Base-by-base conservation (phyloP, 2,113 vertebrate species). In the Larimichthys crocea region DNA sequence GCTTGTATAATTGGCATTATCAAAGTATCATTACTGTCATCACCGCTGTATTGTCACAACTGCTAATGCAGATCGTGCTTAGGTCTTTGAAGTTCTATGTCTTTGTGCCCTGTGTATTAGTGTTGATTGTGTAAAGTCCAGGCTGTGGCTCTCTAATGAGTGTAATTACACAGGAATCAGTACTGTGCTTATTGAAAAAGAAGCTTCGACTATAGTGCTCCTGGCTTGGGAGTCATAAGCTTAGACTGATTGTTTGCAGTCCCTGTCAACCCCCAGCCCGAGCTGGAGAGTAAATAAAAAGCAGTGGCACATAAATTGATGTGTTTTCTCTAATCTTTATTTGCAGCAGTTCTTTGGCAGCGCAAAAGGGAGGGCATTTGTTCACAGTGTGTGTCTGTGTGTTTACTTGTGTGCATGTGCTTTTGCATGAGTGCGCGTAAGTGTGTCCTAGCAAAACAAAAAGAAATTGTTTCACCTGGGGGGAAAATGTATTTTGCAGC, bases 291-390 rank as follows among this genome's bases (percentile, higher is more conserved):
- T 80, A 87, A 90, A 92, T 89, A 84, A 91, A 89, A 89, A 81
- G 74, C 86, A 82, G 75, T 67, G 84, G 83, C 87, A 88, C 83
- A 87, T 87, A 74, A 90, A 93, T 89, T 83, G 81, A 92, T 92
- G 93, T 68, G 83, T 91, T 91, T 79, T 87, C 87, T 90, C 89
- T 92, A 87, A 93, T 93, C 93, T 93, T 63, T 93, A 86, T 91
- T 92, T 92, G 89, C 90, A 90, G 88, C 80, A 64, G 85, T 73
- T 76, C 83, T 80, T 60, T 89, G 86, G 83, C 63, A 66, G 57
- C 19, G 35, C 72, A 62, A 44, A 40, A 76, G 79, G 53, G 73
- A 74, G 74, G 68, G 74, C 81, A 56, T 89, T 85, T 75, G 70
- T 80, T 84, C 67, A 49, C 15, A n/a, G 55, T 68, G 44, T 71